Evolutionary conservation across 2,888 invertebrate genomes (phyloP).

Genomic region (Orchesellides sinensis): DNA sequence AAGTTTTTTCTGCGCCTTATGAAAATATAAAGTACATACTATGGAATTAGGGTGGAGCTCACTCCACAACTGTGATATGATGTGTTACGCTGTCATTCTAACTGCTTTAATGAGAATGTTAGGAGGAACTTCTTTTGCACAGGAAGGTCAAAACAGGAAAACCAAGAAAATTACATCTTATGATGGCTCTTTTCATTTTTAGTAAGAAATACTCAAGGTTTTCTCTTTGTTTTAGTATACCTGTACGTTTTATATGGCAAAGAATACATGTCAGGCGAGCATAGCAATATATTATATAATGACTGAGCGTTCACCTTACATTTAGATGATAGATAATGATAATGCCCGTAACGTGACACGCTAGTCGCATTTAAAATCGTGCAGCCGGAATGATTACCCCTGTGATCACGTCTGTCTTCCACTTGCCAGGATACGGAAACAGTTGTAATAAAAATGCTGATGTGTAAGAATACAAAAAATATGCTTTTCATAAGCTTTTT

Average conservation of each 20-base stretch:
- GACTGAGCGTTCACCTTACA: neutral
- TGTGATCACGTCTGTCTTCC: neutral
- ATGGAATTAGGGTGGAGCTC: slow-evolving; percentile 26
- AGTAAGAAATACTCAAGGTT: no score
- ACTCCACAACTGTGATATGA: slow-evolving; percentile 14
- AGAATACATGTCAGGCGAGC: no score
- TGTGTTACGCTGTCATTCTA: slow-evolving; percentile 47
- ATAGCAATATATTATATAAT: neutral
- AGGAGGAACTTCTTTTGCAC: slow-evolving; percentile 49
- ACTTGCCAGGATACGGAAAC: no score
- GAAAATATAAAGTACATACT: slow-evolving; percentile 20
- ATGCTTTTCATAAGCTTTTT: no score
- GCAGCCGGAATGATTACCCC: slow-evolving; percentile 26
- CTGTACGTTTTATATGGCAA: no score
- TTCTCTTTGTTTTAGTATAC: no score
- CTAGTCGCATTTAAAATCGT: slow-evolving; percentile 48
- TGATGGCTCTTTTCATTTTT: slow-evolving; percentile 39
- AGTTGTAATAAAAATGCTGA: no score
- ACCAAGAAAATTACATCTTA: slow-evolving; percentile 34
- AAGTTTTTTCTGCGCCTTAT: slow-evolving; percentile 10
- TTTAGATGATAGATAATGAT: neutral
- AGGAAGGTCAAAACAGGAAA: slow-evolving; percentile 46
- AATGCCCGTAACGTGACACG: slow-evolving; percentile 35
- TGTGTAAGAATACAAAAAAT: no score
- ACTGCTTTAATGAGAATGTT: slow-evolving; percentile 48